Evolutionary conservation across 2,113 vertebrate genomes (phyloP).

Genomic region (Rhadina sibilatrix): DNA sequence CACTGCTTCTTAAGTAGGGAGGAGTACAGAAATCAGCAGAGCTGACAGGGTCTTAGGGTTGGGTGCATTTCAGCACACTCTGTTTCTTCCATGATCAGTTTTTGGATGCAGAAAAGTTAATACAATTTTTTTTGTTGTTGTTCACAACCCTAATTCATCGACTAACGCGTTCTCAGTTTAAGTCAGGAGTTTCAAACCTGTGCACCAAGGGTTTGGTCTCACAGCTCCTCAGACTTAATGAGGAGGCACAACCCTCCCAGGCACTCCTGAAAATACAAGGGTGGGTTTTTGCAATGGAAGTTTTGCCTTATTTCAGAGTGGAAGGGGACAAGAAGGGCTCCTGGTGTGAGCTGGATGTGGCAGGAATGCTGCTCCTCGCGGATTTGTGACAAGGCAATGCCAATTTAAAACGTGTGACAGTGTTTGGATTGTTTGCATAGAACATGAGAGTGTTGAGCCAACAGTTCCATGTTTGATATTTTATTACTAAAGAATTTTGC

Average conservation of each 20-base stretch:
- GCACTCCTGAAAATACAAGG: neutral
- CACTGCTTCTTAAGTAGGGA: neutral
- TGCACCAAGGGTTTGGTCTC: neutral
- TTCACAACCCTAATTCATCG: neutral
- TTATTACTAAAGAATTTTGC: slow-evolving; percentile 59
- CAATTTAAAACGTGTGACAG: neutral
- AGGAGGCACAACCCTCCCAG: neutral
- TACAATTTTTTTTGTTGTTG: fast-evolving
- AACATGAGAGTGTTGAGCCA: neutral
- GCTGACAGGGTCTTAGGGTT: neutral
- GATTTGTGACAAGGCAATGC: neutral
- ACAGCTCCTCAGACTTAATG: neutral
- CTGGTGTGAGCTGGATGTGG: neutral
- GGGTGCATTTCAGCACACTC: neutral
- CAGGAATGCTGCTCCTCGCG: neutral
- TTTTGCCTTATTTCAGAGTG: neutral
- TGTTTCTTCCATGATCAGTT: neutral
- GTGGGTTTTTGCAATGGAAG: neutral
- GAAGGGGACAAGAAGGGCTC: neutral
- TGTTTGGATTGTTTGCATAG: neutral
- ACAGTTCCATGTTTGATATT: neutral
- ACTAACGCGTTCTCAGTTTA: neutral
- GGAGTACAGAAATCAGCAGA: neutral
- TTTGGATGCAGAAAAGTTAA: neutral
- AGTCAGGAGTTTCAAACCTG: neutral